Conservation (phyloP, 35 echinoderm and acorn worm genomes). For the Apostichopus japonicus region DNA sequence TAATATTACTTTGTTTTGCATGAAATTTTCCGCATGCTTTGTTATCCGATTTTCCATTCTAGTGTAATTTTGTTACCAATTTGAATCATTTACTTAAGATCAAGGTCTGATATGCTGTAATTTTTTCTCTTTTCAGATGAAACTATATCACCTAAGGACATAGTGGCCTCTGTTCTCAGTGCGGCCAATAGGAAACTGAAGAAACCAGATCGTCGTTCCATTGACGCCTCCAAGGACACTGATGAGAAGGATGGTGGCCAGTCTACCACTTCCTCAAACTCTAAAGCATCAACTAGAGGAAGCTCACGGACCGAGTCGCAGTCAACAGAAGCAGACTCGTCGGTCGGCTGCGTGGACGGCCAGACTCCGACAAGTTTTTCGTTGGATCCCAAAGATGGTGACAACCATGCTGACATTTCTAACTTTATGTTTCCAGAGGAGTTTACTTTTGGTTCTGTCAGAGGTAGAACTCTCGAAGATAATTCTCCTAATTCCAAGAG, state of each 20-base stretch:
- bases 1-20: too few species aligned
- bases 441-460: constrained; percentile 46
- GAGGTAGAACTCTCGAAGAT: constrained; percentile 32
- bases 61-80: too few species aligned
- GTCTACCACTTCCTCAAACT: background rate
- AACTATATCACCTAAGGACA: constrained; percentile 62
- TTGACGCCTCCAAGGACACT: constrained; percentile 37
- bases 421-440: constrained; percentile 7
- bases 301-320: constrained; percentile 46
- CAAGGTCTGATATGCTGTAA: too few species aligned
- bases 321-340: constrained; percentile 42
- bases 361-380: background rate
- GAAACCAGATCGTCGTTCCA: constrained; percentile 31
- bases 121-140: constrained; percentile 31
- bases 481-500: constrained; percentile 19
- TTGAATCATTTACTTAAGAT: too few species aligned
- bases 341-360: constrained; percentile 21
- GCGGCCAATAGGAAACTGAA: constrained; percentile 71
- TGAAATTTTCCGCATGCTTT: too few species aligned
- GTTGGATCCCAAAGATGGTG: background rate
- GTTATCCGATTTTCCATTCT: too few species aligned
- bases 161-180: constrained; percentile 60
- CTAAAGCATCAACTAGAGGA: background rate
- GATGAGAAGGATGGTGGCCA: constrained; percentile 44
- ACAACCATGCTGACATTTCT: background rate